Evolutionary conservation across 2,888 invertebrate species (phyloP).

Genomic region (Cephus runcator): DNA sequence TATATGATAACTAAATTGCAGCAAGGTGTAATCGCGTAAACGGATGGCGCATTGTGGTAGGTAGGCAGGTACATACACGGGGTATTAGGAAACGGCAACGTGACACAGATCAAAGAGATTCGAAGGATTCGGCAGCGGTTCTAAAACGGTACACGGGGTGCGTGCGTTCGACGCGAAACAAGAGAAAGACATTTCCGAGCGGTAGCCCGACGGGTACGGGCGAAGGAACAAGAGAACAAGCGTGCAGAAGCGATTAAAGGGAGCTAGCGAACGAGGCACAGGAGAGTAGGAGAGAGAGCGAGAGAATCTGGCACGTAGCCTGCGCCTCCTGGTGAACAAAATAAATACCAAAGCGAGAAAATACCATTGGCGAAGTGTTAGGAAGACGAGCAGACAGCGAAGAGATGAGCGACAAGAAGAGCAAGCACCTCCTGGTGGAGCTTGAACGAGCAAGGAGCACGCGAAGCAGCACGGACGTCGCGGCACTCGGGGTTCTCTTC

Average conservation of each 20-base stretch:
- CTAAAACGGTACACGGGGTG: neutral
- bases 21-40: neutral
- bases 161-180: neutral
- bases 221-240: neutral
- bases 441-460: neutral
- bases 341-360: neutral
- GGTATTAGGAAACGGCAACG: neutral
- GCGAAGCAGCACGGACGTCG: neutral
- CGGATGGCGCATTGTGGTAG: neutral
- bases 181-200: neutral
- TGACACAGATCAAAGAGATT: neutral
- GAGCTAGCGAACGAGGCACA: neutral
- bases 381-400: neutral
- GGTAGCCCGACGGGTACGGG: neutral
- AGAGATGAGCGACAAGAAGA: neutral
- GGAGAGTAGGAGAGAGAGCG: neutral
- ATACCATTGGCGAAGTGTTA: neutral
- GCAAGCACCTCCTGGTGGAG: neutral
- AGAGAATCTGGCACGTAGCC: neutral
- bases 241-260: neutral
- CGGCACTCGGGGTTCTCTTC: neutral
- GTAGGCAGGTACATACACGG: neutral
- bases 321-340: neutral
- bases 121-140: neutral
- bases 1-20: neutral